Evolutionary conservation across 2,113 vertebrate genomes (phyloP).

Genomic region (Ameiurus melas): DNA sequence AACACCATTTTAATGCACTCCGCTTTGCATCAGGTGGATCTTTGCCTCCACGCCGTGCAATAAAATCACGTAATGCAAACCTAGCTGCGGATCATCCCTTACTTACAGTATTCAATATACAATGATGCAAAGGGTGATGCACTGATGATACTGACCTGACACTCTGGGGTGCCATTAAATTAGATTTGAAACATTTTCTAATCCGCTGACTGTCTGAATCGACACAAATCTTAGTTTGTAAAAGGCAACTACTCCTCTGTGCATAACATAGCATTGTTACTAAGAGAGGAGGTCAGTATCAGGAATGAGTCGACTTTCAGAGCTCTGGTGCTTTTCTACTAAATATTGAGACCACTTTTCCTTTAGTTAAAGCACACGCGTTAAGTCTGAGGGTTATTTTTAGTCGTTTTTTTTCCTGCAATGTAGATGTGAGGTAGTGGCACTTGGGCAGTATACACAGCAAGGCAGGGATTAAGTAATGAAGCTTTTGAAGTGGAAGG

Average conservation of each 20-base stretch:
- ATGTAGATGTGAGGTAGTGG: background rate
- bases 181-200: background rate
- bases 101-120: background rate
- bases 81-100: too few species aligned
- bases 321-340: background rate
- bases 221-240: background rate
- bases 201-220: background rate
- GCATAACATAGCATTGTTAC: background rate
- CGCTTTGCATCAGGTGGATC: too few species aligned
- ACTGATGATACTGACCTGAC: too few species aligned
- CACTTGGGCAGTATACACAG: background rate
- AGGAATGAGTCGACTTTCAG: background rate
- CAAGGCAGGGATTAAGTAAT: conserved; percentile 9
- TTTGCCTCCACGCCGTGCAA: too few species aligned
- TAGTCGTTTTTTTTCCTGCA: background rate
- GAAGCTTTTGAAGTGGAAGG: conserved; percentile 12
- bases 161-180: background rate
- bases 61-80: too few species aligned
- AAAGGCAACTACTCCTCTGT: background rate
- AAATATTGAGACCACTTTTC: too few species aligned
- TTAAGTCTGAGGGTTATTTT: background rate
- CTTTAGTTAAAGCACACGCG: background rate
- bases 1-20: too few species aligned
- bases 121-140: background rate
- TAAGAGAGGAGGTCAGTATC: background rate